phyloP scores from a whole-genome alignment of 2,888 invertebrate genomes.

The Trissolcus japonicus region DNA sequence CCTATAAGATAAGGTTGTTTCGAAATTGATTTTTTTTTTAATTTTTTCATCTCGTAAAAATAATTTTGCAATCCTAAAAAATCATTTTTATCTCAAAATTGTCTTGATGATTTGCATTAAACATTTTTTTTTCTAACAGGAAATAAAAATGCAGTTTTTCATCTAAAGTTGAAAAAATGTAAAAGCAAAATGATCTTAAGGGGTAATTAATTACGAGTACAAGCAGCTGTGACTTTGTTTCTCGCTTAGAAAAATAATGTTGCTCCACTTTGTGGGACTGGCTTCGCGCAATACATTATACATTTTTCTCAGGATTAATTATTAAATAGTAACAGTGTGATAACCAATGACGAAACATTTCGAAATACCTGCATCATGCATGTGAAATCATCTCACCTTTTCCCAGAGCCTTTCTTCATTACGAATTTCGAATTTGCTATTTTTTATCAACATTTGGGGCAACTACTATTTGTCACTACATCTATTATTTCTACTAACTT shows the following conservation, averaged over 20 bases:
- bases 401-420: background rate
- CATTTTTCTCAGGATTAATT: conserved; percentile 53
- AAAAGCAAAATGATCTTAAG: background rate
- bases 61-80: background rate
- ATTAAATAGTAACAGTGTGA: conserved; percentile 30
- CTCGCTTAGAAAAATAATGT: conserved; percentile 11
- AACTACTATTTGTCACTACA: too few relatives aligned
- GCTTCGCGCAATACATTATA: conserved; percentile 37
- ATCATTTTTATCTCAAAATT: too few relatives aligned
- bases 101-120: too few relatives aligned
- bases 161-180: background rate
- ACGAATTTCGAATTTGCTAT: background rate
- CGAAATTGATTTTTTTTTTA: too few relatives aligned
- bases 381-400: conserved; percentile 1
- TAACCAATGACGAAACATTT: conserved; percentile 4
- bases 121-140: too few relatives aligned
- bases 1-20: too few relatives aligned
- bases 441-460: too few relatives aligned
- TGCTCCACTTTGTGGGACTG: conserved; percentile 23
- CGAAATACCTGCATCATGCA: background rate
- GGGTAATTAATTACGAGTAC: conserved; percentile 16
- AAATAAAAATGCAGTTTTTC: background rate
- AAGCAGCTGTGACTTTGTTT: conserved; percentile 4
- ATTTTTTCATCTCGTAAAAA: background rate
- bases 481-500: too few relatives aligned